phyloP scores from a whole-genome alignment of 2,888 invertebrate genomes.

The Leptinotarsa haldemani region DNA sequence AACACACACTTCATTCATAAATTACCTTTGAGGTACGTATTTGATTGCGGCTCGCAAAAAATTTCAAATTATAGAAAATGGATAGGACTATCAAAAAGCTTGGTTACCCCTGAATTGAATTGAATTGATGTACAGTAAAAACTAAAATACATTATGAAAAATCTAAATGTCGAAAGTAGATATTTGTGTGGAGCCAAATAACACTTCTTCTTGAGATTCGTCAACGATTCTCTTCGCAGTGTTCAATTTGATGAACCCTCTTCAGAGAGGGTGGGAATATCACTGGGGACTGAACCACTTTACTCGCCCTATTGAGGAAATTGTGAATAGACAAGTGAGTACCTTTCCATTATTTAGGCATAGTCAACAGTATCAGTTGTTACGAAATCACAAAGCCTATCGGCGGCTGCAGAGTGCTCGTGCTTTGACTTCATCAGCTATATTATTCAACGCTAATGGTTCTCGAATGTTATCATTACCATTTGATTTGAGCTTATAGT shows the following conservation, averaged over 20 bases:
- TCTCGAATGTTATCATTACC: constrained; percentile 20
- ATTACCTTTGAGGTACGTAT: too few species aligned
- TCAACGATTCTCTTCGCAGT: neutral
- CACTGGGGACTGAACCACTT: neutral
- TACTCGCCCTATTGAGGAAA: constrained; percentile 10
- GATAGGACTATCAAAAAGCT: too few species aligned
- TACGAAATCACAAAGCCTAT: constrained; percentile 26
- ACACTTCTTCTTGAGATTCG: neutral
- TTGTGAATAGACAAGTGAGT: constrained; percentile 1
- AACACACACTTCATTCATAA: too few species aligned
- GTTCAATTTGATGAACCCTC: neutral
- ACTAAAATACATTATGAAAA: too few species aligned
- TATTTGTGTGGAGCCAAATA: too few species aligned
- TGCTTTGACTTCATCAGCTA: constrained; percentile 31
- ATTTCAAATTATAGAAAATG: too few species aligned
- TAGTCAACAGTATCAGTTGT: constrained; percentile 36
- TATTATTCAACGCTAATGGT: constrained; percentile 31
- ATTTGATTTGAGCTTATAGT: constrained; percentile 15
- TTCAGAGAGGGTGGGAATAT: neutral
- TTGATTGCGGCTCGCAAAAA: too few species aligned
- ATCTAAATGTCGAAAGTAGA: too few species aligned
- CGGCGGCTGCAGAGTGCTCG: constrained; percentile 18
- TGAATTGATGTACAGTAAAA: too few species aligned
- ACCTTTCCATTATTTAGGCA: constrained; percentile 31
- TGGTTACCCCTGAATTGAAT: too few species aligned